Conservation (phyloP, 2,113 vertebrate species). For the Rhipidura dahli region DNA sequence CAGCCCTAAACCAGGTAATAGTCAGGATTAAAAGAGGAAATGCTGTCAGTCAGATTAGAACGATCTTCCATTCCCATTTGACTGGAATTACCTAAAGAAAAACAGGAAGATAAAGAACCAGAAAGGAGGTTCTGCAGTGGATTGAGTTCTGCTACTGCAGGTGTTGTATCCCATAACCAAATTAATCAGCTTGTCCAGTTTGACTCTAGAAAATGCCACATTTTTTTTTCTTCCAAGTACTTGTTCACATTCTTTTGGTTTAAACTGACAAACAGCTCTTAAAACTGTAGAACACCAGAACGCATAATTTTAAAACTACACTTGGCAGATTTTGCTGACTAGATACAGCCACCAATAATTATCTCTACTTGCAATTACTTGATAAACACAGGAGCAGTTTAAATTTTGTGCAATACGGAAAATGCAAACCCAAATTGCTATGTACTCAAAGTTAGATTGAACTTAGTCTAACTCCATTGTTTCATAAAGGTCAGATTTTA, state of each 20-base stretch:
- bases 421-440: not conserved
- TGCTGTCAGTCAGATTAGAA: not conserved
- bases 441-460: not conserved
- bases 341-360: not conserved
- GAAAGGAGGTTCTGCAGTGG: not conserved
- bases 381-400: not conserved
- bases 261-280: not conserved
- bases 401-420: not conserved
- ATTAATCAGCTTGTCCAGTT: not conserved
- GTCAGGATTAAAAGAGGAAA: not conserved
- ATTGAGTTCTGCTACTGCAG: not conserved
- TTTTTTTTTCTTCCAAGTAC: not conserved
- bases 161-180: not conserved
- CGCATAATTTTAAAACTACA: not conserved
- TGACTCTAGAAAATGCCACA: not conserved
- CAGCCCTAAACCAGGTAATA: not conserved
- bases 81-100: not conserved
- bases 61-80: not conserved
- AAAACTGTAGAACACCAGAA: not conserved
- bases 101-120: not conserved
- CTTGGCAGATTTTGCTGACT: not conserved
- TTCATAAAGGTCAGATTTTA: not conserved
- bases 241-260: not conserved
- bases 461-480: not conserved
- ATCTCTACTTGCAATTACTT: not conserved